Evolutionary conservation across 2,113 vertebrate species (phyloP).

Genomic region (Pachycephala philippinensis): DNA sequence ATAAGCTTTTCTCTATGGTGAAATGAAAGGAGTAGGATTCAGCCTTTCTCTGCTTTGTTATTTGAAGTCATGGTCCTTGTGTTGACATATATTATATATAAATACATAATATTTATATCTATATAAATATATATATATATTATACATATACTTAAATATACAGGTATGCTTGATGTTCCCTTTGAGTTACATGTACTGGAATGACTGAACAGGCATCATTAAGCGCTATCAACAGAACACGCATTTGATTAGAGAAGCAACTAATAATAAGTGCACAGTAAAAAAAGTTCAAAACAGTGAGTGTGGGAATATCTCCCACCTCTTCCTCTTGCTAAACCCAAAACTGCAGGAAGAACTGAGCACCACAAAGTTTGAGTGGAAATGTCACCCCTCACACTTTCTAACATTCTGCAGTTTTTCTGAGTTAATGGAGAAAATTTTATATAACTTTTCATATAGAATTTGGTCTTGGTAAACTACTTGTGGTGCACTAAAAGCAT

Average conservation of each 20-base stretch:
- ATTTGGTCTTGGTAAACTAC: neutral
- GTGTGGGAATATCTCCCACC: neutral
- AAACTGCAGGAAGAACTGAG: neutral
- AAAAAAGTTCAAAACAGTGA: neutral
- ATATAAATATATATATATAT: too few relatives aligned
- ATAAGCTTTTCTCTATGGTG: neutral
- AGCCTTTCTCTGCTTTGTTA: neutral
- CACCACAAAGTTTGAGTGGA: neutral
- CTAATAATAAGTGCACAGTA: neutral
- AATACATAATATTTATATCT: too few relatives aligned
- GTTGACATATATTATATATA: neutral
- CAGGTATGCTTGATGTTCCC: neutral
- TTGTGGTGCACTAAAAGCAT: neutral
- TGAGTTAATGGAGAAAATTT: neutral
- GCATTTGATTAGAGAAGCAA: neutral
- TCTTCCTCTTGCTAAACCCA: neutral
- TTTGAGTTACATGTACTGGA: neutral
- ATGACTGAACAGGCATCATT: neutral
- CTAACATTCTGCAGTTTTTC: neutral
- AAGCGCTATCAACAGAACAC: neutral
- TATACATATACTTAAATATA: neutral
- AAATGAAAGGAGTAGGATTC: neutral
- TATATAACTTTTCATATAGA: neutral
- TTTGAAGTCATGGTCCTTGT: neutral
- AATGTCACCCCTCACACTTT: neutral